Percentiles rank a stretch among this genome's conserved stretches.
Evolutionary conservation across 2,113 vertebrate species (phyloP).

Genomic region (Equus quagga): DNA sequence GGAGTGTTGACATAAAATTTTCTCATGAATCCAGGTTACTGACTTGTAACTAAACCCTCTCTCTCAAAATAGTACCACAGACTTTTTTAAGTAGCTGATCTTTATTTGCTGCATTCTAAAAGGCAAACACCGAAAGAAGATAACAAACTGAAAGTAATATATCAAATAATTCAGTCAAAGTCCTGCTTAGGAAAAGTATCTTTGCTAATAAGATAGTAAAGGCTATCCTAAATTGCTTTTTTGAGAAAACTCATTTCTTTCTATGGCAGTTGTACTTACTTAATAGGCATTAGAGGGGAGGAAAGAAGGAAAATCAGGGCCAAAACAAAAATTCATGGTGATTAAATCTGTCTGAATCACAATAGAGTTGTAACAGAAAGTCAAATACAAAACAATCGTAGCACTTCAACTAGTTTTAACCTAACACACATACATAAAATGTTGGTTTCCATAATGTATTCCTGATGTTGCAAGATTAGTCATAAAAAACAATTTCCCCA

Average conservation of each 20-base stretch:
- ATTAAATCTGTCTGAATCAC: neutral
- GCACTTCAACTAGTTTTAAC: neutral
- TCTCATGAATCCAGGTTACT: neutral
- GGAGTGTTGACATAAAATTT: neutral
- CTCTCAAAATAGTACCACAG: neutral
- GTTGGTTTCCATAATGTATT: neutral
- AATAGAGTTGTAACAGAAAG: neutral
- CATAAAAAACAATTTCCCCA: slow-evolving; percentile 36
- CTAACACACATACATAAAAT: neutral
- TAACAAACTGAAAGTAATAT: neutral
- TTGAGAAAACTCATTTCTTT: neutral
- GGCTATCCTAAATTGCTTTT: neutral
- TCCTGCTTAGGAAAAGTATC: neutral
- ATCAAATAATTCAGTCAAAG: neutral
- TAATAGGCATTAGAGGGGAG: neutral
- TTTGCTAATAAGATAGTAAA: neutral
- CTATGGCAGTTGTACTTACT: neutral
- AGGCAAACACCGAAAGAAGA: slow-evolving; percentile 55
- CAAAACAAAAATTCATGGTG: neutral
- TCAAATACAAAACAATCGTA: neutral
- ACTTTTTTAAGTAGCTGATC: neutral
- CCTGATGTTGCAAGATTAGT: neutral
- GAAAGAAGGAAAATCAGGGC: neutral
- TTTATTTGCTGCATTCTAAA: slow-evolving; percentile 42
- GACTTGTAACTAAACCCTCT: neutral